Evolutionary conservation across 2,888 invertebrate genomes (phyloP).

Genomic region (Cremastinae sp.): DNA sequence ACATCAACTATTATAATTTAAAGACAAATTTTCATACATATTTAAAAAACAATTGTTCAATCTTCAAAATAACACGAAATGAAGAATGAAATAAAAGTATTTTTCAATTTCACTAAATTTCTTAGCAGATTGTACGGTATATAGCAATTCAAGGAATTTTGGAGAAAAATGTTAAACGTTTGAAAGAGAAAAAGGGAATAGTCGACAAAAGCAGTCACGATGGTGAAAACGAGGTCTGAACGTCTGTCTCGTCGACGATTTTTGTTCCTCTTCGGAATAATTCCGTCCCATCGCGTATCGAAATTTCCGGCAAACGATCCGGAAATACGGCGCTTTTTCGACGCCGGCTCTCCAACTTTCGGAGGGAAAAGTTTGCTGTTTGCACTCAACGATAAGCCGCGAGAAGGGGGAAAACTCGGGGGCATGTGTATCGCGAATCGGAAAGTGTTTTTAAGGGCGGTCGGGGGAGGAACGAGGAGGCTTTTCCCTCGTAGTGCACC

Average conservation of each 20-base stretch:
- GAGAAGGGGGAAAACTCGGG: slow-evolving; percentile 7
- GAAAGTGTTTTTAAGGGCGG: slow-evolving; percentile 29
- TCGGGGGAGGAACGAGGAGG: slow-evolving; percentile 20
- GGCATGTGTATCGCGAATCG: slow-evolving; percentile 9
- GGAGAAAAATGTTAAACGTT: no score
- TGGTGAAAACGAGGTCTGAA: slow-evolving; percentile 7
- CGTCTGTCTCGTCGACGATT: slow-evolving; percentile 7
- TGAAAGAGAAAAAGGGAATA: no score
- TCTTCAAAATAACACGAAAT: no score
- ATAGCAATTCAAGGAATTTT: no score
- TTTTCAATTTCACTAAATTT: no score
- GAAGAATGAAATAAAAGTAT: no score
- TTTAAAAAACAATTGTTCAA: no score
- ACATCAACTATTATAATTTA: no score
- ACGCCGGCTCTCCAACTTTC: slow-evolving; percentile 32
- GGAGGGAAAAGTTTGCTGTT: slow-evolving; percentile 45
- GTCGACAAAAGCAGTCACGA: slow-evolving; percentile 24
- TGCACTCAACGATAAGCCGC: slow-evolving; percentile 50
- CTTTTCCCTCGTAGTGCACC: slow-evolving; percentile 4
- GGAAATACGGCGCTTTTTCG: no score
- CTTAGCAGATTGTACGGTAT: no score
- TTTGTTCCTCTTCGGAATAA: slow-evolving; percentile 38
- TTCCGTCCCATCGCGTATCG: slow-evolving; percentile 59
- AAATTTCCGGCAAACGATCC: slow-evolving; percentile 48
- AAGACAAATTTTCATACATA: no score